Base-by-base conservation (phyloP, 2,888 invertebrate species). In the Pegoplata infirma region DNA sequence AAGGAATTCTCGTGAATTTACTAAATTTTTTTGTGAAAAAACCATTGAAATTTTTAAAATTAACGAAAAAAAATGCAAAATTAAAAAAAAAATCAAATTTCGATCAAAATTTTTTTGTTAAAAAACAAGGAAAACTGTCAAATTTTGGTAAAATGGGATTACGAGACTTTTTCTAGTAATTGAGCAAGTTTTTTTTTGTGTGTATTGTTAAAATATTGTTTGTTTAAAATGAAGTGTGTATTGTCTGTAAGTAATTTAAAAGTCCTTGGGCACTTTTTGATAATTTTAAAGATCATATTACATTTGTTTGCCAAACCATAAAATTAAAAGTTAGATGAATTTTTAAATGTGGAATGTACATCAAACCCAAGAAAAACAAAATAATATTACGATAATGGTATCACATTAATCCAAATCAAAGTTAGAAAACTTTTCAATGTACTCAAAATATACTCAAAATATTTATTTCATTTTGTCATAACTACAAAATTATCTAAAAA, bases 161-260 rank as follows among this genome's bases (percentile, higher is more conserved):
- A n/a, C n/a, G n/a, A n/a, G n/a, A n/a, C n/a, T n/a, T n/a, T n/a
- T n/a, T n/a, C n/a, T n/a, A n/a, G n/a, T n/a, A n/a, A n/a, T n/a
- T n/a, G n/a, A n/a, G n/a, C n/a, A n/a, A n/a, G n/a, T n/a, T n/a
- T n/a, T n/a, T n/a, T n/a, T n/a, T n/a, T 4, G 19, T 51, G 49
- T 23, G 16, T 23, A n/a, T 44, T 58, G 56, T 49, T 17, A 17
- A 7, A 10, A 5, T 19, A n/a, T 51, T 69, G 56, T 32, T 44
- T 46, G 19, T 10, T 16, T 44, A 36, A 21, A 56, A 40, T 68
- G 36, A 49, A 25, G 49, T 58, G 36, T 36, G 58, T 49, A 55
- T 44, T 71, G 71, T 71, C 61, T 71, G 71, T 53, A 61, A 61
- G 21, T 53, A 53, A 71, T 55, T 12, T 10, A 10, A 53, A 61